Percentiles rank a stretch among this genome's conserved stretches.
Conservation (phyloP, 2,797 vertebrate species). For the Hylomyscus alleni region DNA sequence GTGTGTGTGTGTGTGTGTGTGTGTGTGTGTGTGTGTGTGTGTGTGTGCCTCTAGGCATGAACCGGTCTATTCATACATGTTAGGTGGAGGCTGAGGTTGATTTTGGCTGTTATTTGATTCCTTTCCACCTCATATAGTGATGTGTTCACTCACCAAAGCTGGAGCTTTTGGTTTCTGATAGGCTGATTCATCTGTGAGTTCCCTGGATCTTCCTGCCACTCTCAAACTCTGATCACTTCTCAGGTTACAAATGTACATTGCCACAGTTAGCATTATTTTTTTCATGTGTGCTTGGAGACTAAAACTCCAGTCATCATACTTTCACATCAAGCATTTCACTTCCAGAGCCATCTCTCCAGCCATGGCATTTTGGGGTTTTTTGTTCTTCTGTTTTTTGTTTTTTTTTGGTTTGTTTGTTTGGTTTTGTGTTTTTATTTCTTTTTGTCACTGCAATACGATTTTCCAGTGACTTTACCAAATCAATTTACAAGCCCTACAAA, state of each 20-base stretch:
- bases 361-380: background rate
- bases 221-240: background rate
- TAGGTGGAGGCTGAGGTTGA: background rate
- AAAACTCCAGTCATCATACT: background rate
- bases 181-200: background rate
- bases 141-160: background rate
- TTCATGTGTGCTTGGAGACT: background rate
- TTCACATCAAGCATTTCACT: background rate
- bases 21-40: too few relatives aligned
- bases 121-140: background rate
- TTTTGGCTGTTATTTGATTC: background rate
- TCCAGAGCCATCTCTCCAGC: background rate
- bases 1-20: too few relatives aligned
- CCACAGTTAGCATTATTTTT: background rate
- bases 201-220: background rate
- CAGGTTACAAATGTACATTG: background rate
- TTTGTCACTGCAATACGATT: background rate
- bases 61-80: background rate
- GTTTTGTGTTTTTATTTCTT: background rate
- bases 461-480: background rate
- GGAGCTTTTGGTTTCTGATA: background rate
- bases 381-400: too few relatives aligned
- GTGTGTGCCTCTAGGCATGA: background rate
- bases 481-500: background rate
- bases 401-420: background rate